Base-by-base conservation (phyloP, 2,888 invertebrate species). In the Rhagophthalmus giganteus region DNA sequence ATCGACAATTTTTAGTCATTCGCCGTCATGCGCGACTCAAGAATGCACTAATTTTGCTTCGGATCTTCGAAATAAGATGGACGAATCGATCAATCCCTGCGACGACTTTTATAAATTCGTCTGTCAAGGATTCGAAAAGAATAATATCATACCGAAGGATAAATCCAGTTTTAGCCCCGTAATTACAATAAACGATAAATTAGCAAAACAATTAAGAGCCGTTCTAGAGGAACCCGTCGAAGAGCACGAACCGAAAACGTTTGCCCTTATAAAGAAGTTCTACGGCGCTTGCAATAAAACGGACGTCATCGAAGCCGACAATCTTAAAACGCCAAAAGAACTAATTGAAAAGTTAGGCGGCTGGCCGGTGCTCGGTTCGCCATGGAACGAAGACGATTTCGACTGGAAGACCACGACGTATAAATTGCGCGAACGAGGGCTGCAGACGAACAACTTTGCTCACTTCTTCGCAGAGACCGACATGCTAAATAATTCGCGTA, bases 211-310 rank as follows among this genome's bases (percentile, higher is more conserved):
- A 69, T 79, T 90, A 35, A 56, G 87, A 14, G 74, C 79, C 1
- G 80, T 88, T 60, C 80, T 89, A 25, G 87, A 88, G 57, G 85
- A 85, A 60, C 82, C 85, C 0, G 73, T 81, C 2, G 62, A 73
- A 38, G 72, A 76, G 0, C 74, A 79, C n/a, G 87, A 88, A 59
- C 83, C 86, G 0, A 81, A 80, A 59, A 86, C 89, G 0, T 88
- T 90, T 69, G 79, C 76, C 40, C 82, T 92, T 50, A 88, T 88
- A 9, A 93, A 93, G 72, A 83, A 85, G 10, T 77, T 94, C 54
- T 95, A 91, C 78, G 82, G 83, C 65, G 85, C 92, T 38, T 95
- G 95, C 75, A 88, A 94, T 85, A 91, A 94, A 70, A 85, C 86
- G 75, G 84, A 84, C 58, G 75, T 84, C 12, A 94, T 96, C 63